Evolutionary conservation across 1,140 invertebrate genomes (phyloP), one percentile per base, ranked within the genome.

Genomic region (Nasonia vitripennis): DNA sequence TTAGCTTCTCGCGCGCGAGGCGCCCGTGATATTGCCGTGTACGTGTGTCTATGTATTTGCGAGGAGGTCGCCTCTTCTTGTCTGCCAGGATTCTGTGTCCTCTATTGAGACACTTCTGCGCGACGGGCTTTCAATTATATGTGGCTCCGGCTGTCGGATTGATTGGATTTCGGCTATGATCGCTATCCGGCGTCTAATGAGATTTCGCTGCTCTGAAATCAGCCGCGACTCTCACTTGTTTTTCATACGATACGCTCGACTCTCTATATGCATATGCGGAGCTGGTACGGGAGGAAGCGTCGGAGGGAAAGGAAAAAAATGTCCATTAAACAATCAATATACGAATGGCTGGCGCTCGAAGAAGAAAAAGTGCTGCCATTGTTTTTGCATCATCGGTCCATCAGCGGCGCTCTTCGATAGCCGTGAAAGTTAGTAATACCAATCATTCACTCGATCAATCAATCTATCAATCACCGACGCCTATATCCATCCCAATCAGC

Each of bases 341-440:
- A 75, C 37, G 34, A 37, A 75, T 75, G 73, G 6, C 20, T 10
- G 73, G 73, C 4, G 37, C 31, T 11, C 0, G 34, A 75, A 75
- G 71, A 62, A 41, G 34, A 45, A 62, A 62, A 67, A 75, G 77
- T 51, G 51, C 2, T 20, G 51, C 37, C 67, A 84, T 78, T 84
- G 83, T 73, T 84, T 78, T 78, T 78, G 75, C 75, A 78, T 71
- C 62, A 37, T 62, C 77, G 23, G 20, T 0, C 7, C 74, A 48
- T 48, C 74, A 55, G 45, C 41, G 41, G 20, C 34, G 34, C 34
- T n/a, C 51, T 23, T 67, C 70, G 27, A 34, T 73, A 81, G 34
- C 37, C 37, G 73, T 68, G 71, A 85, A 85, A 85, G 71, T 81
- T 85, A 85, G 81, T 85, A 85, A 85, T 70, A 75, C 27, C 71